Evolutionary conservation across 1,140 invertebrate species (phyloP), one percentile per base, ranked within the genome.

Genomic region (Trissolcus basalis): DNA sequence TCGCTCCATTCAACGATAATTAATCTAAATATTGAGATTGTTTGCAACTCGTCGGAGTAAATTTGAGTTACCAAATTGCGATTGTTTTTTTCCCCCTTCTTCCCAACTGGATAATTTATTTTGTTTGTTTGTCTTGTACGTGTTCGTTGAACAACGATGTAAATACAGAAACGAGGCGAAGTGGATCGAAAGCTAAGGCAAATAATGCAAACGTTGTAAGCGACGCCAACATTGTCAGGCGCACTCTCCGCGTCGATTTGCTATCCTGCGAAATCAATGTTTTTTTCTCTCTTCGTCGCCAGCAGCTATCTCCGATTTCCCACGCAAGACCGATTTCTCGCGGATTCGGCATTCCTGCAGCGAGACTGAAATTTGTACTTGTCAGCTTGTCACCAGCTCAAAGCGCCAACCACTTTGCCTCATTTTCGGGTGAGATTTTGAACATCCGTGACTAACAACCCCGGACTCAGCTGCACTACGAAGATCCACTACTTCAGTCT

Each of bases 281-380:
- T 77, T 77, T 71, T 60, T 55, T 48, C 50, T 70, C 70, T 76
- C 65, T 76, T 70, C 19, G 33, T 59, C 41, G 50, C 65, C 39
- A 63, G 55, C 65, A 64, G 61, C 4, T 3, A 53, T 60, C 64
- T 70, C 51, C 54, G 72, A 75, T 75, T 75, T 70, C 65, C 59
- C 55, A 76, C 60, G 65, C 65, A 65, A 69, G 65, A 69, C 41
- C 49, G 73, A 76, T 75, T 68, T 58, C 64, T 43, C 56, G 59
- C 64, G 56, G 36, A 69, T 69, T 75, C 49, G 53, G 53, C 47
- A 76, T 70, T 69, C 65, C 47, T 58, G 60, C 60, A 70, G 48
- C 60, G 65, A 48, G 68, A 76, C 58, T 70, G 60, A 76, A 65
- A 77, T 71, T 77, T 67, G 73, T 71, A 70, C 49, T 55, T 70